A percentile compares a stretch with the other conserved stretches of the same genome.
These are phyloP conservation scores for Calliopum simillimum DNA, from an alignment of 2,888 invertebrate species.

Conservation along the genomic window DNA sequence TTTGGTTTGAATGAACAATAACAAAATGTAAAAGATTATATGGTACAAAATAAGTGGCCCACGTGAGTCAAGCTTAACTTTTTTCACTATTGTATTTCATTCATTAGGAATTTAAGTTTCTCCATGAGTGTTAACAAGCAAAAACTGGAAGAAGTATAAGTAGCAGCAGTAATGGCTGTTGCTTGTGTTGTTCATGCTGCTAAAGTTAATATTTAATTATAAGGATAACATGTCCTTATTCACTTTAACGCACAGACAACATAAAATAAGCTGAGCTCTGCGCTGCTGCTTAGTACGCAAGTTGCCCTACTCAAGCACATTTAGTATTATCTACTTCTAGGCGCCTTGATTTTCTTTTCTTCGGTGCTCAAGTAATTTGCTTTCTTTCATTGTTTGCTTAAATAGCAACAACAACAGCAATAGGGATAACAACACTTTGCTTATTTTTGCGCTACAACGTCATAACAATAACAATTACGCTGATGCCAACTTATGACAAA, in stretches of 20 bases:
- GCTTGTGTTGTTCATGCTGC: not conserved
- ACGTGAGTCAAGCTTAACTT: too few relatives aligned
- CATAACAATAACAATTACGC: constrained; percentile 12
- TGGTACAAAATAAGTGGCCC: too few relatives aligned
- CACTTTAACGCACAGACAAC: not conserved
- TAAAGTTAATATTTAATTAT: not conserved
- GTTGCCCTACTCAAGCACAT: not conserved
- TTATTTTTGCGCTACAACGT: not conserved
- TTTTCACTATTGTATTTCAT: too few relatives aligned
- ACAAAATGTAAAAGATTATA: too few relatives aligned
- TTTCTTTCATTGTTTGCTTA: too few relatives aligned
- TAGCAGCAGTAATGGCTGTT: not conserved
- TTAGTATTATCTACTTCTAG: too few relatives aligned
- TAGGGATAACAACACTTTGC: not conserved
- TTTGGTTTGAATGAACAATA: too few relatives aligned
- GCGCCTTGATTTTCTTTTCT: too few relatives aligned
- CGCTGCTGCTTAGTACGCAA: too few relatives aligned
- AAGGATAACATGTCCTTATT: constrained; percentile 20
- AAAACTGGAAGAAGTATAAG: not conserved
- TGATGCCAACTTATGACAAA: constrained; percentile 11
- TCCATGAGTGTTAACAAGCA: too few relatives aligned
- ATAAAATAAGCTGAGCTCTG: not conserved
- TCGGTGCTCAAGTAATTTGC: too few relatives aligned
- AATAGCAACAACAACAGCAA: not conserved
- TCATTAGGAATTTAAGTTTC: too few relatives aligned